Conservation (phyloP, 1,140 invertebrate species). For the Magallana angulata region DNA sequence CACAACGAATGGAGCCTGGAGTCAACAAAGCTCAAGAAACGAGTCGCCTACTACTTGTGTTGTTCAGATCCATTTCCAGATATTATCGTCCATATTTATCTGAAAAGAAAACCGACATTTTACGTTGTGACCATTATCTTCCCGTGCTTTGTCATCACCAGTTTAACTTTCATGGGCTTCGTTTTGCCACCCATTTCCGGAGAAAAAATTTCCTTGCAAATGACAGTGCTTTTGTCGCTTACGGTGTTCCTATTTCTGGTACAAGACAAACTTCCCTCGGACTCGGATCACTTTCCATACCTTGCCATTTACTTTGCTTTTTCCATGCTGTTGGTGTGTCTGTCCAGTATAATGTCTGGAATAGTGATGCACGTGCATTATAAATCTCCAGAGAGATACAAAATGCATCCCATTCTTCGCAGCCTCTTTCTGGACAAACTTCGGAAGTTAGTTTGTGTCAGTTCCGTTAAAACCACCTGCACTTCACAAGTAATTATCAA, state of each 20-base stretch:
- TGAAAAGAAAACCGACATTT: slow-evolving; percentile 96
- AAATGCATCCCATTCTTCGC: not conserved
- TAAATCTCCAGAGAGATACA: not conserved
- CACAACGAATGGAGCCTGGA: slow-evolving; percentile 61
- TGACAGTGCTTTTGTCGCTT: slow-evolving; percentile 83
- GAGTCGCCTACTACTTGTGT: slow-evolving; percentile 84
- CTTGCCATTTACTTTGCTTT: slow-evolving; percentile 76
- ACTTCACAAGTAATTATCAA: too few species aligned
- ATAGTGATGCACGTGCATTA: slow-evolving; percentile 3
- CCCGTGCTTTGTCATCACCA: slow-evolving; percentile 82
- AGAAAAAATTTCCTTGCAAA: slow-evolving; percentile 85
- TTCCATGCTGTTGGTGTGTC: not conserved
- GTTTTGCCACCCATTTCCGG: slow-evolving; percentile 82
- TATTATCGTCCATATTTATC: slow-evolving; percentile 80
- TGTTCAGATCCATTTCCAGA: slow-evolving; percentile 81
- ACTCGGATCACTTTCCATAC: slow-evolving; percentile 89
- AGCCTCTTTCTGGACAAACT: not conserved
- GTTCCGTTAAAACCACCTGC: not conserved
- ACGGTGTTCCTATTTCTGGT: slow-evolving; percentile 84
- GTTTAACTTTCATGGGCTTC: slow-evolving; percentile 81
- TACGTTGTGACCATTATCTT: slow-evolving; percentile 82
- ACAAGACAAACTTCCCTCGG: slow-evolving; percentile 95
- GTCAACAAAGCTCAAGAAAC: slow-evolving; percentile 81
- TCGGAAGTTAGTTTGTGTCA: not conserved
- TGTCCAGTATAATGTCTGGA: not conserved